Percentiles rank a stretch among this genome's conserved stretches.
phyloP scores from a whole-genome alignment of 2,888 invertebrate species.

The Smittia sp. region DNA sequence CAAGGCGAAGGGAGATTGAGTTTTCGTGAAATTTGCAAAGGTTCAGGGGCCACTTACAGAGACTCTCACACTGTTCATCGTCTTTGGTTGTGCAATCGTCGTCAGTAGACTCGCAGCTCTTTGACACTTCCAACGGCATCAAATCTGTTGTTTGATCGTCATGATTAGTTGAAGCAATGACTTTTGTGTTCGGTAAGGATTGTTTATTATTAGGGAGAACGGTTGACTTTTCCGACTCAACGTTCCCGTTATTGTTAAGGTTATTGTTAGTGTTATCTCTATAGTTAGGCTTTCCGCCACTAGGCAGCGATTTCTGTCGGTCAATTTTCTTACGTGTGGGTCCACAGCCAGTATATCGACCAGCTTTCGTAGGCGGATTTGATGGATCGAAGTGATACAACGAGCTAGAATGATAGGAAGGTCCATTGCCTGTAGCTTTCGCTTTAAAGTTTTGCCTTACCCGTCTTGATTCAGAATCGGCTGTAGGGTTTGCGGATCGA shows the following conservation, averaged over 20 bases:
- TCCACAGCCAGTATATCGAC: slow-evolving; percentile 11
- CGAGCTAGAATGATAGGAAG: slow-evolving; percentile 47
- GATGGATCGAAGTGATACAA: slow-evolving; percentile 55
- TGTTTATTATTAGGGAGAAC: slow-evolving; percentile 17
- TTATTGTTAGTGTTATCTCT: slow-evolving; percentile 27
- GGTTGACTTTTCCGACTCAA: slow-evolving; percentile 28
- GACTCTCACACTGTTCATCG: slow-evolving; percentile 31
- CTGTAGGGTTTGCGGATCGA: slow-evolving; percentile 67
- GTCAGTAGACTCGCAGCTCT: slow-evolving; percentile 19
- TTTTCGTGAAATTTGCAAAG: background rate
- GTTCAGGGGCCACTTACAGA: background rate
- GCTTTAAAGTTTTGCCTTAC: slow-evolving; percentile 48
- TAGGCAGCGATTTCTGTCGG: slow-evolving; percentile 39
- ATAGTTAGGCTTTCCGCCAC: slow-evolving; percentile 30
- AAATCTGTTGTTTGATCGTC: slow-evolving; percentile 37
- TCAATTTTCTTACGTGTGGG: slow-evolving; percentile 42
- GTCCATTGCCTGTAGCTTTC: background rate
- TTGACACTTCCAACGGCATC: slow-evolving; percentile 36
- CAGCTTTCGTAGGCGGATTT: slow-evolving; percentile 50
- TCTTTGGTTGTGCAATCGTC: slow-evolving; percentile 44
- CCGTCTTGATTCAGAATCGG: slow-evolving; percentile 55
- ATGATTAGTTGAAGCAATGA: slow-evolving; percentile 18
- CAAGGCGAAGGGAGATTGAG: background rate
- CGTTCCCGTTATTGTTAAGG: slow-evolving; percentile 20
- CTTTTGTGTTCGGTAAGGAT: background rate